Evolutionary conservation across 2,113 vertebrate species (phyloP).

Genomic region (Lynx canadensis): DNA sequence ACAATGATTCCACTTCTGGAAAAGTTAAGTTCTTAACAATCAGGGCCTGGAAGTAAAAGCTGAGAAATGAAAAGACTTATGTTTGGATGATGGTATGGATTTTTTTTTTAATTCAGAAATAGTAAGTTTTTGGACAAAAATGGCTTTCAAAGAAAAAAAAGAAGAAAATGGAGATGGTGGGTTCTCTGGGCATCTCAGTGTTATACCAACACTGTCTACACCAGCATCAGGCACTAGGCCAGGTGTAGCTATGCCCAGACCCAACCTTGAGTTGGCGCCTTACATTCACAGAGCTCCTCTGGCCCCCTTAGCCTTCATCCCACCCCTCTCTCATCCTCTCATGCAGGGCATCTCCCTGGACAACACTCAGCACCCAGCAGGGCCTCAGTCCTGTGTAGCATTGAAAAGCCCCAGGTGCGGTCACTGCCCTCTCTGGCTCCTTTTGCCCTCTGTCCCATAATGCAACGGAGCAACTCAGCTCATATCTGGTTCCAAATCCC

Average conservation of each 20-base stretch:
- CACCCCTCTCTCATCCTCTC: not conserved
- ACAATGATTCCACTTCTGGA: not conserved
- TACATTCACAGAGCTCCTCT: not conserved
- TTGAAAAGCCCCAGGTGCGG: not conserved
- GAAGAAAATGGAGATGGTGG: not conserved
- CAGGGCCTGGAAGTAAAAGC: not conserved
- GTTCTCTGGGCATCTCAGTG: not conserved
- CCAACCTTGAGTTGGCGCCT: not conserved
- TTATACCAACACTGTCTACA: not conserved
- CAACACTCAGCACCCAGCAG: not conserved
- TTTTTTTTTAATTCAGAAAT: not conserved
- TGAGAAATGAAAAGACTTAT: not conserved
- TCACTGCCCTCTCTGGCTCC: not conserved
- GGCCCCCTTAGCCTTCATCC: not conserved
- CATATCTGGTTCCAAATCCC: not conserved
- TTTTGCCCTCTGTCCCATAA: not conserved
- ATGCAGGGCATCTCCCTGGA: not conserved
- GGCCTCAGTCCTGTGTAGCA: not conserved
- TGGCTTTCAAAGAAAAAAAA: not conserved
- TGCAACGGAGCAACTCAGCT: not conserved
- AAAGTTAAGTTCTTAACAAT: conserved; percentile 19
- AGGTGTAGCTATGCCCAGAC: not conserved
- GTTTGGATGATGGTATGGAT: not conserved
- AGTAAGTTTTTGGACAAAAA: not conserved
- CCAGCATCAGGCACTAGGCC: not conserved